These are phyloP conservation scores for Loris lydekkerianus DNA, from an alignment of 2,797 vertebrate species.

Conservation along the genomic window DNA sequence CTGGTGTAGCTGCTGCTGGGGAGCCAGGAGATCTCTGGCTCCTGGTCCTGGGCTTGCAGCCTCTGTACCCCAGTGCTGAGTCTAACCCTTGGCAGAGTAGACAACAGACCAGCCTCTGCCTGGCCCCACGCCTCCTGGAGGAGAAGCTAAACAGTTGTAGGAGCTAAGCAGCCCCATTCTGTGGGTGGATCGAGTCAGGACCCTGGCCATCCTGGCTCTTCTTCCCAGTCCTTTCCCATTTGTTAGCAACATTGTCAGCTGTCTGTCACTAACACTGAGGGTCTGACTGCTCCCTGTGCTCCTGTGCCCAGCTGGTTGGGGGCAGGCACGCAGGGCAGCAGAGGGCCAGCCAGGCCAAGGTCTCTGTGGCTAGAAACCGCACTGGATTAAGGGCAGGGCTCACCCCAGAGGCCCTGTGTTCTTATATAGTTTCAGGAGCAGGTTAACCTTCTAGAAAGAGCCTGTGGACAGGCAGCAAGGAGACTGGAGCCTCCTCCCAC, in stretches of 20 bases:
- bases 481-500: too few relatives aligned
- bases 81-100: neutral
- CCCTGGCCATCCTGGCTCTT: neutral
- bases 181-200: neutral
- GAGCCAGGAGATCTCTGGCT: neutral
- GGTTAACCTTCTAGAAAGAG: neutral
- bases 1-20: neutral
- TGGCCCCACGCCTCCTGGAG: neutral
- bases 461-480: fast-evolving
- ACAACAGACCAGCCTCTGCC: neutral
- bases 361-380: neutral
- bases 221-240: neutral
- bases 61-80: neutral
- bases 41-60: neutral
- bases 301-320: neutral
- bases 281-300: neutral
- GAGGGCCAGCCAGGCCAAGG: neutral
- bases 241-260: neutral
- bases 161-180: neutral
- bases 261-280: neutral
- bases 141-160: neutral
- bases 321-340: too few relatives aligned
- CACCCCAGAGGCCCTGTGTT: neutral
- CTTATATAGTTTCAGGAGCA: neutral
- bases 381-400: neutral